Percentiles rank a stretch among this genome's conserved stretches.
These are phyloP conservation scores for Dipus sagitta DNA, from an alignment of 2,797 vertebrate genomes.

Conservation along the genomic window DNA sequence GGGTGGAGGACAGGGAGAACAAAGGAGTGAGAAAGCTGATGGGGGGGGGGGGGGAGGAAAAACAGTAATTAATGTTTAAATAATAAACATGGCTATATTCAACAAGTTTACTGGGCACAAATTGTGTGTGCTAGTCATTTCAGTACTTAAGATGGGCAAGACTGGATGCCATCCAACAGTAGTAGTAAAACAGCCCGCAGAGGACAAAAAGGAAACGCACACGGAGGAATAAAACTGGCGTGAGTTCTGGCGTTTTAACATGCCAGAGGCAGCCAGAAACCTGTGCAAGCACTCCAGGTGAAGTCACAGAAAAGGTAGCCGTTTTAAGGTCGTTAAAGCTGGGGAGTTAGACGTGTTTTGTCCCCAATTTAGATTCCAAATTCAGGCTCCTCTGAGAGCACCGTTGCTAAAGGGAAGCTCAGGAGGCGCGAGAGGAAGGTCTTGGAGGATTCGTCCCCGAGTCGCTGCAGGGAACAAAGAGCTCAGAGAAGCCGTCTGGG, in stretches of 20 bases:
- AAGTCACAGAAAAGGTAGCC: neutral
- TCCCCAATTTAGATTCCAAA: neutral
- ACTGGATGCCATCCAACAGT: neutral
- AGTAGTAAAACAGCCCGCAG: neutral
- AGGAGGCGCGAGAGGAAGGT: neutral
- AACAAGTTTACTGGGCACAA: conserved; percentile 5
- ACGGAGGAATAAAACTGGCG: conserved; percentile 10
- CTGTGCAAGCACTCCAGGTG: conserved; percentile 39
- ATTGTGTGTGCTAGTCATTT: conserved; percentile 31
- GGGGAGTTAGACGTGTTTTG: neutral
- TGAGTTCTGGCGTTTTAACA: conserved; percentile 3
- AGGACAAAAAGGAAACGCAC: neutral
- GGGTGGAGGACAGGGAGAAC: neutral
- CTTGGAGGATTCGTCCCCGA: no score
- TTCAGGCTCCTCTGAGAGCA: neutral
- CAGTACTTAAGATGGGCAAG: conserved; percentile 29
- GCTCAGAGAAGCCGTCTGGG: neutral
- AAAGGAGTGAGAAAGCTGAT: neutral
- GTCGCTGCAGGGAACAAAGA: conserved; percentile 8
- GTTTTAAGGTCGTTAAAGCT: conserved; percentile 43
- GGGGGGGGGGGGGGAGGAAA: neutral
- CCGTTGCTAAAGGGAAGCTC: neutral
- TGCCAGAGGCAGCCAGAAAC: neutral
- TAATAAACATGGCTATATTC: neutral
- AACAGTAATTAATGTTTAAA: neutral